These are phyloP conservation scores for Xyrauchen texanus DNA, from an alignment of 2,113 vertebrate genomes.

Conservation along the genomic window DNA sequence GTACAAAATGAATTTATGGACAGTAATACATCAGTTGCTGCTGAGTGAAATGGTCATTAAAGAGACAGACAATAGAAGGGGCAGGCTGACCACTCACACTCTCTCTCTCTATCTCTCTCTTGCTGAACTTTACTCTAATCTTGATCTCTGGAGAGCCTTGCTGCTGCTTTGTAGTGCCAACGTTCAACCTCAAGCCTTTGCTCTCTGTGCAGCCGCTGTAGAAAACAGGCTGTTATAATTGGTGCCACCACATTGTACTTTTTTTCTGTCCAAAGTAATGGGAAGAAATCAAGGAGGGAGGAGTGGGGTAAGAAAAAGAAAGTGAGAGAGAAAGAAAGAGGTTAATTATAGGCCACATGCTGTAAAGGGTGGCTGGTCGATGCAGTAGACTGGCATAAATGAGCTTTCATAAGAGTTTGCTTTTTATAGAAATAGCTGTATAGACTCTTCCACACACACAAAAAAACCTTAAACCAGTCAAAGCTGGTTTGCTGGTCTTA, in stretches of 20 bases:
- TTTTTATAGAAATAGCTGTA: not conserved
- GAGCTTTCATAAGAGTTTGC: constrained; percentile 4
- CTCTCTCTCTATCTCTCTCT: too few species aligned
- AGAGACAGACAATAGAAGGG: not conserved
- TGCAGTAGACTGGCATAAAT: constrained; percentile 14
- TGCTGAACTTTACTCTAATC: constrained; percentile 12
- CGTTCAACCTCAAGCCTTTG: constrained; percentile 28
- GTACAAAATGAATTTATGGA: constrained; percentile 16
- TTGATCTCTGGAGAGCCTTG: constrained; percentile 16
- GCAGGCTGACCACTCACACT: not conserved
- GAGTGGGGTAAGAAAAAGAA: not conserved
- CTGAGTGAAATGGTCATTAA: not conserved
- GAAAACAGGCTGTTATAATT: constrained; percentile 44
- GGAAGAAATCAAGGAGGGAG: constrained; percentile 6
- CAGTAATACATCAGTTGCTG: not conserved
- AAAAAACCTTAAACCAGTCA: too few species aligned
- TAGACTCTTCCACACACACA: not conserved
- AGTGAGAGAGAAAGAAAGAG: constrained; percentile 13
- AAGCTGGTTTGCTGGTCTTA: too few species aligned
- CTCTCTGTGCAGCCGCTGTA: constrained; percentile 17
- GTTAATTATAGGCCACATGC: constrained; percentile 37
- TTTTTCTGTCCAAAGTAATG: constrained; percentile 32
- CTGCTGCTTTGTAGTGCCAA: constrained; percentile 28
- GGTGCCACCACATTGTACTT: constrained; percentile 25
- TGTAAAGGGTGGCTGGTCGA: constrained; percentile 6